Percentiles rank a stretch among this genome's conserved stretches.
Conservation (phyloP, 2,797 vertebrate genomes). For the Bradypodion ventrale region DNA sequence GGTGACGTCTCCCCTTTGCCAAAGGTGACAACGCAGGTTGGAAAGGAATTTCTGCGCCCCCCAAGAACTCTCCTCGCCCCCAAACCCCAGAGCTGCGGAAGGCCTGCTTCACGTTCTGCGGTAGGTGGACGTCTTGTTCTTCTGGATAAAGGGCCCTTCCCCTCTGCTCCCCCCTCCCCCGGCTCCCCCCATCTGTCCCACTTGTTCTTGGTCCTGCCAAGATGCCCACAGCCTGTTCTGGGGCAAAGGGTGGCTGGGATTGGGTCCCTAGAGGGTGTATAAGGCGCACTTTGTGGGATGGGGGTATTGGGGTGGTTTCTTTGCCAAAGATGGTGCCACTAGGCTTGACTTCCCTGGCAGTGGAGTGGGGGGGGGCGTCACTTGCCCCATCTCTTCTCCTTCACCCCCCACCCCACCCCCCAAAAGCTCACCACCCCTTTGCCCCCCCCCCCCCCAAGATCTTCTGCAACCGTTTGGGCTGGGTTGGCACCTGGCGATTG, state of each 20-base stretch:
- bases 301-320: not conserved
- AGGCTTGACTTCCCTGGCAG: not conserved
- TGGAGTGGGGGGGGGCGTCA: not conserved
- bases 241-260: not conserved
- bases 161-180: not conserved
- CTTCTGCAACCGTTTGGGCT: not conserved
- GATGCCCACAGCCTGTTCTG: not conserved
- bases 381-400: not conserved
- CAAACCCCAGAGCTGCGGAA: not conserved
- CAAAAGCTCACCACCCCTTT: too few relatives aligned
- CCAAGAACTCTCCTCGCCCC: not conserved
- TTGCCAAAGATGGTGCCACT: too few relatives aligned
- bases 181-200: too few relatives aligned
- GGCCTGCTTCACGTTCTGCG: not conserved
- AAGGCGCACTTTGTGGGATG: not conserved
- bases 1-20: not conserved
- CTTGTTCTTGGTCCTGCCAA: not conserved
- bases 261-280: too few relatives aligned
- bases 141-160: not conserved
- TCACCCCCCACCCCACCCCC: not conserved
- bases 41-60: too few relatives aligned
- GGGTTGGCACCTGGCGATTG: not conserved
- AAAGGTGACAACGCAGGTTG: not conserved
- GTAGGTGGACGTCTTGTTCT: not conserved
- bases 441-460: not conserved